Base-by-base conservation (phyloP, 1,140 invertebrate species). In the Chironomus tepperi region DNA sequence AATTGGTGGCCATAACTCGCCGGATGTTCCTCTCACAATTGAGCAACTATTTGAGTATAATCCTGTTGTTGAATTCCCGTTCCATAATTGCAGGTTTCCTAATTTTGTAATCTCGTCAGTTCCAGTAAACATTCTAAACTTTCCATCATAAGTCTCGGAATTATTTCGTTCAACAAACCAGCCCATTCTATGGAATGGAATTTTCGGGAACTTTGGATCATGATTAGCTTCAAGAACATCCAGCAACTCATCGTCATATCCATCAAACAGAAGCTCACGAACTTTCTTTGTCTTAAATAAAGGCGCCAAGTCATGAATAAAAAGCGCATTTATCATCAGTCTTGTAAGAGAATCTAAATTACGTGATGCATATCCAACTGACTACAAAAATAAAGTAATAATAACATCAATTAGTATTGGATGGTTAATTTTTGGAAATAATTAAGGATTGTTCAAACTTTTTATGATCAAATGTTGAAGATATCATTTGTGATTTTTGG, bases 101-200 rank as follows among this genome's bases (percentile, higher is more conserved):
- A 92, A 77, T 75, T 88, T 83, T 3, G 82, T 79, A 72, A 93
- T 84, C 77, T 89, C 87, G 21, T 83, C 79, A 7, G 80, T 82
- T 18, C 92, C 92, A 6, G 90, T 91, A 73, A 88, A 85, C 84
- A 94, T 93, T 24, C 88, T 89, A 78, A 89, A 92, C 8, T 85
- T 83, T 9, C 92, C 92, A 81, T 94, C 92, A 79, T 88, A 93
- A 0, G 83, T 85, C 15, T 85, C 79, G 0, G 90, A 90, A 9
- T 81, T 82, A 80, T 93, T 94, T 74, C 92, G 86, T 88, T 92
- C 80, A 77, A 89, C 91, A 79, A 94, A 91, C 91, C 91, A 94
- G 10, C 88, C 91, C 81, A 93, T 93, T 78, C 87, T 89, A 19
- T 85, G 85, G 78, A 84, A 91, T 0, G 91, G 90, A 74, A 92